phyloP scores from a whole-genome alignment of 2,113 vertebrate species.

The Leucosticte australis region DNA sequence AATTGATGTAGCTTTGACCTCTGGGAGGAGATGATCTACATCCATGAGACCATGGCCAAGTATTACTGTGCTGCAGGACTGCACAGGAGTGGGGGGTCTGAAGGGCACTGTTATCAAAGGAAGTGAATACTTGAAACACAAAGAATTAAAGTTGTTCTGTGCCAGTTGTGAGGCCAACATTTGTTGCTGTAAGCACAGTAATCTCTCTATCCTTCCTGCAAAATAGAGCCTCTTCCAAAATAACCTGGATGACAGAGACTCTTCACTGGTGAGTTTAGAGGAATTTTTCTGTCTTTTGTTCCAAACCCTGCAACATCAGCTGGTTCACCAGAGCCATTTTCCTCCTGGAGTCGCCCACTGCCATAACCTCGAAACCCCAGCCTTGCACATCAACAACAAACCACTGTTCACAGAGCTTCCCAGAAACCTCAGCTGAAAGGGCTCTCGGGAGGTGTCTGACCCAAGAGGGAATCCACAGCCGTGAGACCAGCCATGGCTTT shows the following conservation, averaged over 20 bases:
- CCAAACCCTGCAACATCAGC: not conserved
- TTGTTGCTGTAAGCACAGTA: not conserved
- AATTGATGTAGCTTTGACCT: not conserved
- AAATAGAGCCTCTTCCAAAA: not conserved
- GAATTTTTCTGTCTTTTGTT: not conserved
- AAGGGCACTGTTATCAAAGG: not conserved
- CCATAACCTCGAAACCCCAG: not conserved
- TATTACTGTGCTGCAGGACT: not conserved
- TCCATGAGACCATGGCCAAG: not conserved
- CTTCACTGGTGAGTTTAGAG: not conserved
- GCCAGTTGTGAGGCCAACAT: not conserved
- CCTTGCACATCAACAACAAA: not conserved
- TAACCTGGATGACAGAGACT: not conserved
- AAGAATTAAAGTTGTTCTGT: not conserved
- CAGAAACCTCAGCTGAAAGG: not conserved
- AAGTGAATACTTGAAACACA: not conserved
- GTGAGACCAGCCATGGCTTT: not conserved
- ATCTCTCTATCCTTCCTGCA: not conserved
- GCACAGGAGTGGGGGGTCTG: not conserved
- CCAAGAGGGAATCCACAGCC: not conserved
- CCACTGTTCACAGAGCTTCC: not conserved
- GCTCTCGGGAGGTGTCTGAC: not conserved
- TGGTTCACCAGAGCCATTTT: not conserved
- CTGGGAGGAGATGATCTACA: not conserved
- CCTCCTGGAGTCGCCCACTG: not conserved